Percentiles rank a stretch among this genome's conserved stretches.
phyloP scores from a whole-genome alignment of 2,888 invertebrate genomes.

The Parasteatoda lunata region DNA sequence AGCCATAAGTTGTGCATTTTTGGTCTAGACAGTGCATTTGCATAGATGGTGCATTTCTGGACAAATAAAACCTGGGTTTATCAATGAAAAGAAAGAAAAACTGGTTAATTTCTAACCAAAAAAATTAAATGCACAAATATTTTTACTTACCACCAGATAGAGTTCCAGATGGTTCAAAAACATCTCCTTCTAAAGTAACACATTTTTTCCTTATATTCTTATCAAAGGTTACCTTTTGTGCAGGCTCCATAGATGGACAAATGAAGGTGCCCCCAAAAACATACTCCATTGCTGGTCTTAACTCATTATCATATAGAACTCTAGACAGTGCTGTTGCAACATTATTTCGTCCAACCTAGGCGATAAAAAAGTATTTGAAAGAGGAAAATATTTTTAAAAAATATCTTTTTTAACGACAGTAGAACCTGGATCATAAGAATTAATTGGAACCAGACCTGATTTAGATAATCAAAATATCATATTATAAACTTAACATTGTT shows the following conservation, averaged over 20 bases:
- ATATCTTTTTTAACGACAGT: background rate
- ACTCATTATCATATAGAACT: conserved; percentile 81
- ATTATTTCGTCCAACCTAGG: conserved; percentile 84
- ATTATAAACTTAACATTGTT: too few species aligned
- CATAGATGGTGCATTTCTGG: too few species aligned
- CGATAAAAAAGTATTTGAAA: conserved; percentile 14
- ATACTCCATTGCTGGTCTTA: conserved; percentile 87
- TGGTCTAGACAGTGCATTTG: too few species aligned
- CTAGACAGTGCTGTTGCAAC: conserved; percentile 87
- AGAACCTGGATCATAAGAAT: background rate
- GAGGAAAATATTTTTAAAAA: background rate
- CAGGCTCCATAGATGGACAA: conserved; percentile 86
- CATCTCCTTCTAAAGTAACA: conserved; percentile 94
- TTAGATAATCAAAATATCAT: too few species aligned
- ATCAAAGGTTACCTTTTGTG: conserved; percentile 80
- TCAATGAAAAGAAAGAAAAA: background rate
- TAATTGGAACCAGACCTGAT: too few species aligned
- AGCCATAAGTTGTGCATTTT: too few species aligned
- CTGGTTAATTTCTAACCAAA: background rate
- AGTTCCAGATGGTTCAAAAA: conserved; percentile 91
- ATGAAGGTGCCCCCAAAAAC: conserved; percentile 91
- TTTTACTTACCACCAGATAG: conserved; percentile 84
- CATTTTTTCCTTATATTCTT: conserved; percentile 74
- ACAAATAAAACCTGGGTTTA: too few species aligned
- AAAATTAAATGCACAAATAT: background rate